Conservation (phyloP, 2,888 invertebrate genomes). For the Netelia virgata region DNA sequence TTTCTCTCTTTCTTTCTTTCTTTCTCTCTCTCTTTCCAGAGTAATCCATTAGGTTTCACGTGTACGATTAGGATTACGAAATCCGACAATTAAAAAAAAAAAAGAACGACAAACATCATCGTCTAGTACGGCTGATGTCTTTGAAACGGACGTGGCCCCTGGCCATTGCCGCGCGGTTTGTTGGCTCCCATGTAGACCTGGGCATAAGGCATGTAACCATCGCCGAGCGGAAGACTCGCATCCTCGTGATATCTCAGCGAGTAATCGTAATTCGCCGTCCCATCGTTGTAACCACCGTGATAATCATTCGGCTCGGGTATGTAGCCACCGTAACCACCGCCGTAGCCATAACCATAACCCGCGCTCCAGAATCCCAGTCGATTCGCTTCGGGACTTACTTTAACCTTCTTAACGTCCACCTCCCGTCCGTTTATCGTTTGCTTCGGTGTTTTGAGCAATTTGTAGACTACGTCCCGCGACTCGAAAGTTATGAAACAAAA, state of each 20-base stretch:
- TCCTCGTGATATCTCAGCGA: constrained; percentile 66
- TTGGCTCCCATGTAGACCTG: constrained; percentile 75
- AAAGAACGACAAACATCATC: constrained; percentile 30
- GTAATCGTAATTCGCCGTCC: constrained; percentile 84
- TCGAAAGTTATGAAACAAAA: constrained; percentile 90
- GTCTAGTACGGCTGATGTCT: constrained; percentile 84
- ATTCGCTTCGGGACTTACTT: constrained; percentile 86
- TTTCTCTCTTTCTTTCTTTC: constrained; percentile 60
- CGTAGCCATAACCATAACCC: constrained; percentile 81
- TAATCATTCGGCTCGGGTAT: constrained; percentile 82
- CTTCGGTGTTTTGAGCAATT: constrained; percentile 87
- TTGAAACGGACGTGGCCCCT: constrained; percentile 84
- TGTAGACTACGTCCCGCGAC: constrained; percentile 87
- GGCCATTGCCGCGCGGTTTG: constrained; percentile 83
- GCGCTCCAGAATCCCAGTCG: constrained; percentile 83
- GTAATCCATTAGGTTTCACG: constrained; percentile 64
- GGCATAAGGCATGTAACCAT: constrained; percentile 80
- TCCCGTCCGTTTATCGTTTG: constrained; percentile 88
- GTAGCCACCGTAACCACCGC: constrained; percentile 81
- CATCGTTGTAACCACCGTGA: constrained; percentile 83
- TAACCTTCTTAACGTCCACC: constrained; percentile 87
- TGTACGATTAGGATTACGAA: constrained; percentile 70
- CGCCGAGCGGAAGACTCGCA: constrained; percentile 79
- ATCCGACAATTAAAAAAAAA: constrained; percentile 58
- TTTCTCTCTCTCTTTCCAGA: constrained; percentile 57